These are phyloP conservation scores for Hystrix cristata DNA, from an alignment of 2,113 vertebrate species.

Conservation along the genomic window DNA sequence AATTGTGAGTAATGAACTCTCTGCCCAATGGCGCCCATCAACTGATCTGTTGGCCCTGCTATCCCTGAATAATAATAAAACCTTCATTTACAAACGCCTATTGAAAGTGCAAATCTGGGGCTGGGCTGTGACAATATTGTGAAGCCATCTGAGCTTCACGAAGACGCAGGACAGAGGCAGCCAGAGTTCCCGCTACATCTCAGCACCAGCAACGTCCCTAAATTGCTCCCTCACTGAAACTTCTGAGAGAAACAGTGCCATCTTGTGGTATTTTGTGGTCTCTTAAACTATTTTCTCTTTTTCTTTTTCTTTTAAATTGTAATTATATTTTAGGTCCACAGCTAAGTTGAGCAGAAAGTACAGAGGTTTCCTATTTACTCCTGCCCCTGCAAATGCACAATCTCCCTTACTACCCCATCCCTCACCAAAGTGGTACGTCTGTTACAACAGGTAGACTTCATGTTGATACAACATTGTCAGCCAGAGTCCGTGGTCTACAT, in stretches of 20 bases:
- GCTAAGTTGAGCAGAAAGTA: neutral
- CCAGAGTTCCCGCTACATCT: neutral
- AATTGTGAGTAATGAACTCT: neutral
- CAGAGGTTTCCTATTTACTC: neutral
- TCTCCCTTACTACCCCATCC: neutral
- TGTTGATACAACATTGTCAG: neutral
- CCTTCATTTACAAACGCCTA: neutral
- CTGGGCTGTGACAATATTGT: neutral
- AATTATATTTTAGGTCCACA: neutral
- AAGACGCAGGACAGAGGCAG: neutral
- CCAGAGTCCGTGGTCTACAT: neutral
- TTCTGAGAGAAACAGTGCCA: constrained; percentile 22
- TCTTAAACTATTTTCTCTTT: neutral
- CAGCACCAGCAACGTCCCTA: no score
- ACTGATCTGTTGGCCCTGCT: neutral
- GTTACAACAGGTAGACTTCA: neutral
- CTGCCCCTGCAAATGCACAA: rapidly evolving
- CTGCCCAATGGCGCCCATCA: neutral
- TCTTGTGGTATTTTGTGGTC: neutral
- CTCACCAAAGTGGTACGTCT: no score
- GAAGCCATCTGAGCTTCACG: neutral
- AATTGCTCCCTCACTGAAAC: rapidly evolving
- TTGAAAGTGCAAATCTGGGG: neutral
- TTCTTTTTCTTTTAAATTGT: neutral
- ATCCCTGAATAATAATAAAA: neutral